These are phyloP conservation scores for Chlorodrepanis virens DNA, from an alignment of 2,113 vertebrate species.

Conservation along the genomic window DNA sequence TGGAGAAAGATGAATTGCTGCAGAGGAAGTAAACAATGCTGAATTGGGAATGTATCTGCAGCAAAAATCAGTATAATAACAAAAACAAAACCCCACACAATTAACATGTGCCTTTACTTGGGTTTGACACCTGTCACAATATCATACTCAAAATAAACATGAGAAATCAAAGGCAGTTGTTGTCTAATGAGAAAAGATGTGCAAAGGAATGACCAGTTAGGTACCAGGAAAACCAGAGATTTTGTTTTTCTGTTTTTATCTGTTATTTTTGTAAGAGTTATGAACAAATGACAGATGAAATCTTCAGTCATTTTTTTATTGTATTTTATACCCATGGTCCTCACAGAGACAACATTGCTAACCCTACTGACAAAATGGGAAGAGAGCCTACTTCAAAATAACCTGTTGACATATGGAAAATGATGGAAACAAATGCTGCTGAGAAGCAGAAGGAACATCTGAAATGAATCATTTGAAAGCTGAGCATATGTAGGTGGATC, in stretches of 20 bases:
- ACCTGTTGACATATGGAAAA: constrained; percentile 69
- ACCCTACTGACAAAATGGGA: background rate
- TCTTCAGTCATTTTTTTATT: background rate
- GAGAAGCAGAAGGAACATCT: constrained; percentile 70
- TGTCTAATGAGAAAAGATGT: background rate
- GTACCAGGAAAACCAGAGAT: background rate
- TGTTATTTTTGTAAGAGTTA: background rate
- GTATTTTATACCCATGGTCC: background rate
- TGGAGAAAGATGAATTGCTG: background rate
- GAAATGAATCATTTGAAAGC: constrained; percentile 72
- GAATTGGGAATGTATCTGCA: background rate
- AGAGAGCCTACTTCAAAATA: constrained; percentile 51
- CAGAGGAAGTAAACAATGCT: background rate
- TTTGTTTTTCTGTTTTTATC: background rate
- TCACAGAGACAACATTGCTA: background rate
- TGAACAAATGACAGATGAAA: background rate
- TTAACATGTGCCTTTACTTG: background rate
- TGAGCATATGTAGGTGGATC: constrained; percentile 64
- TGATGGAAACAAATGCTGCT: constrained; percentile 62
- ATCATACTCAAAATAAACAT: background rate
- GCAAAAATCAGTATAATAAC: background rate
- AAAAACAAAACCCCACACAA: background rate
- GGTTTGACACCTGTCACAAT: background rate
- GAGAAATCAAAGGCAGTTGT: background rate
- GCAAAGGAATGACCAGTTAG: background rate